These are phyloP conservation scores for Boloria euphrosyne DNA, from an alignment of 2,888 invertebrate species.

Conservation along the genomic window DNA sequence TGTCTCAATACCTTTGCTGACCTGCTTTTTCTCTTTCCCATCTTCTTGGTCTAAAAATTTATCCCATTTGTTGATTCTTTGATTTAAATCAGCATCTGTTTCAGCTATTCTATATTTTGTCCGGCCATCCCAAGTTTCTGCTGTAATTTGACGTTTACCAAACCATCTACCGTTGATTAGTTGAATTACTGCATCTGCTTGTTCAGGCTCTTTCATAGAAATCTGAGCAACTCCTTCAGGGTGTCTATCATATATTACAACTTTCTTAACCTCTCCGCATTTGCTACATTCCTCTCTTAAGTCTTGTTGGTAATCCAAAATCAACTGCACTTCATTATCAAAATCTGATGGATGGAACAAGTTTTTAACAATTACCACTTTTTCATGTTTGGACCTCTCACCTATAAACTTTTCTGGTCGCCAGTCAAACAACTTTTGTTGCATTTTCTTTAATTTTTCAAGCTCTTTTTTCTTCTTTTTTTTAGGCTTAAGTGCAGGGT, in stretches of 20 bases:
- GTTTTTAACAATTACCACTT: constrained; percentile 95
- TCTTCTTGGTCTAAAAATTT: constrained; percentile 87
- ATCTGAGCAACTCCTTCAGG: constrained; percentile 97
- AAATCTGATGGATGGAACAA: constrained; percentile 95
- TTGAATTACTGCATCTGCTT: constrained; percentile 94
- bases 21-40: constrained; percentile 36
- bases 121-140: constrained; percentile 97
- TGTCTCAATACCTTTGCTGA: constrained; percentile 1
- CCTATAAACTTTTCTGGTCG: constrained; percentile 94
- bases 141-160: constrained; percentile 91
- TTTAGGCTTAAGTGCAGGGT: constrained; percentile 95
- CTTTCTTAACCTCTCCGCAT: constrained; percentile 95
- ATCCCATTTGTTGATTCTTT: constrained; percentile 93
- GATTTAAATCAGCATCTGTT: constrained; percentile 92
- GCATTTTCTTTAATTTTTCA: constrained; percentile 94
- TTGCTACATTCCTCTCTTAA: constrained; percentile 94
- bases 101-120: constrained; percentile 96
- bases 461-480: constrained; percentile 94
- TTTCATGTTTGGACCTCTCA: constrained; percentile 93
- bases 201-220: constrained; percentile 93
- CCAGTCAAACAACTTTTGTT: constrained; percentile 98
- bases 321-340: constrained; percentile 92
- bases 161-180: constrained; percentile 95
- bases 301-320: constrained; percentile 95
- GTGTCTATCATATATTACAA: constrained; percentile 95